Evolutionary conservation across 2,797 vertebrate species (phyloP), one percentile per base, ranked within the genome.

Genomic region (Aldrovandia affinis): DNA sequence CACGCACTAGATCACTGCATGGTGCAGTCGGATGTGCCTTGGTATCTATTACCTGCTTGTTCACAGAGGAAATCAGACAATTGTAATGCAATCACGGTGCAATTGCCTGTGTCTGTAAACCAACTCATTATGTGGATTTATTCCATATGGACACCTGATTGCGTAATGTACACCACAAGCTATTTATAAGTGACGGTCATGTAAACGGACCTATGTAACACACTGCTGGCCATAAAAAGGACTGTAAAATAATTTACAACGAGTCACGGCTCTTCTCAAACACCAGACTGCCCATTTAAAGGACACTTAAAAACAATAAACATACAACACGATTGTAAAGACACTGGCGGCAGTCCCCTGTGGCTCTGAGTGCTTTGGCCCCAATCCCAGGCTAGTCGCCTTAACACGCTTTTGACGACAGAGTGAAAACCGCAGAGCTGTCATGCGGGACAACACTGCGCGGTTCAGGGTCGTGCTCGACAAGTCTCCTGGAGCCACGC

Each of bases 241-340:
- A 1, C 36, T 15, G 42, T 2, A 42, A 86, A 87, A n/a, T 88
- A 84, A 75, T 89, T 87, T 86, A 81, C 89, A 79, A 28, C 86
- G 89, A 90, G 90, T n/a, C n/a, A n/a, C 88, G 1, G 2, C 63
- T 28, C 18, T 57, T 22, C 61, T 85, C 89, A 92, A 94, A 93
- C 88, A 92, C 70, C 57, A 89, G 88, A 87, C 81, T 73, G 83
- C 85, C 89, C 89, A 93, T 93, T 91, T 87, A 87, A 59, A 54
- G 77, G n/a, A 33, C 86, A 2, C 36, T 90, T 87, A 88, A 90
- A 86, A 85, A 89, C 89, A 28, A 54, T 50, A 82, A 84, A 86
- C 90, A 93, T 93, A 94, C 93, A 93, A 93, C 94, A 25, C 94
- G 89, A 83, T 87, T 92, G 88, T 25, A 88, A 65, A 30, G 63